Evolutionary conservation across 2,113 vertebrate genomes (phyloP).

Genomic region (Orientallactaga bullata): DNA sequence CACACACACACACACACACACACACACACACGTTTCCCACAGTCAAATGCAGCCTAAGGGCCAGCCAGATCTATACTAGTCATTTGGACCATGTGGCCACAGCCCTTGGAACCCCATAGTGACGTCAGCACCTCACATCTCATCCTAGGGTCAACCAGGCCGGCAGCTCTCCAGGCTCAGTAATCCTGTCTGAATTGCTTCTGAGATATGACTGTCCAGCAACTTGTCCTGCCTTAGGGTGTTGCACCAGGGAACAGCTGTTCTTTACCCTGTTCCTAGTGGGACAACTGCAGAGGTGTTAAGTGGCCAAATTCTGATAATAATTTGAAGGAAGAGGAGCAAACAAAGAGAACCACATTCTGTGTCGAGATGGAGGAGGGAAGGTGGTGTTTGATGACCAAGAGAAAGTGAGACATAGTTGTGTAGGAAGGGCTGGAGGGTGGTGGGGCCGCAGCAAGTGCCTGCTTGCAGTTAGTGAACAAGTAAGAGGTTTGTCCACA

Average conservation of each 20-base stretch:
- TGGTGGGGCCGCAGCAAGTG: not conserved
- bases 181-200: not conserved
- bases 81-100: not conserved
- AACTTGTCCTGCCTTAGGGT: not conserved
- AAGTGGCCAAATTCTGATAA: not conserved
- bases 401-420: not conserved
- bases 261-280: not conserved
- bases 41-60: not conserved
- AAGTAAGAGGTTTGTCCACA: not conserved
- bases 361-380: not conserved
- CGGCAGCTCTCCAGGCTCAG: not conserved
- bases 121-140: not conserved
- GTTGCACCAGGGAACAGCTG: not conserved
- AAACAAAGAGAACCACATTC: no score
- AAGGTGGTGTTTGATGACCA: not conserved
- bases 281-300: not conserved
- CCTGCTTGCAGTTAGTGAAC: not conserved
- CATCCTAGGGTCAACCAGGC: not conserved
- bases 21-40: not conserved
- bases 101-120: not conserved
- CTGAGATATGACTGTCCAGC: not conserved
- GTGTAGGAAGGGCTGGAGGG: not conserved
- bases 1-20: no score
- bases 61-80: not conserved
- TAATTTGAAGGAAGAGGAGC: not conserved